Evolutionary conservation across 2,888 invertebrate species (phyloP).

Genomic region (Colletes collaris): DNA sequence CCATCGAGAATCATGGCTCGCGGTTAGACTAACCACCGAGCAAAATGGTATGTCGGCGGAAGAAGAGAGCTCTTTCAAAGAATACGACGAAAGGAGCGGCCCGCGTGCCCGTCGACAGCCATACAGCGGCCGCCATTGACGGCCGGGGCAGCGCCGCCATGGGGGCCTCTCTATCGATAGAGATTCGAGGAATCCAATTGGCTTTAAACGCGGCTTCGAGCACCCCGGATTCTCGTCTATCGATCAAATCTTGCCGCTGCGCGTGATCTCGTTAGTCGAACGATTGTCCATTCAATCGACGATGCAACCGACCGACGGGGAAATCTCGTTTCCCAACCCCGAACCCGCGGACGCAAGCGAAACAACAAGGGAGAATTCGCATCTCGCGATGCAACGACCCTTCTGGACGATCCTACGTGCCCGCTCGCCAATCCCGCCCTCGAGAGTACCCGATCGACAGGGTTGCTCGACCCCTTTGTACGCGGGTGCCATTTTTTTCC

Average conservation of each 20-base stretch:
- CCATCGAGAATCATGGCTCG: conserved; percentile 66
- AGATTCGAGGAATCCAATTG: conserved; percentile 55
- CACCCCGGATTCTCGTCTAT: neutral
- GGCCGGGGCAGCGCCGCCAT: conserved; percentile 29
- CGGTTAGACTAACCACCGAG: conserved; percentile 63
- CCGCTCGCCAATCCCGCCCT: no score
- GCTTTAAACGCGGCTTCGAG: conserved; percentile 31
- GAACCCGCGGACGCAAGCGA: no score
- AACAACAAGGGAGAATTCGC: no score
- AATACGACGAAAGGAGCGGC: conserved; percentile 37
- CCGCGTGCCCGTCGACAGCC: conserved; percentile 11
- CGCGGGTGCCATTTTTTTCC: no score
- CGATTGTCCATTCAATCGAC: conserved; percentile 14
- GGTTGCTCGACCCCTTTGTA: no score
- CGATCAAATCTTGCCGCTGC: conserved; percentile 21
- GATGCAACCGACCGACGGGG: neutral
- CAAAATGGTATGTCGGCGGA: conserved; percentile 50
- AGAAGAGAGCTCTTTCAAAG: conserved; percentile 46
- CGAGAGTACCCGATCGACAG: no score
- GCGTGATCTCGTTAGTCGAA: conserved; percentile 33
- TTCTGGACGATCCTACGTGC: no score
- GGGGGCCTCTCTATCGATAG: conserved; percentile 22
- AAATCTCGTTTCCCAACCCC: neutral
- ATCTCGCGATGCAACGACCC: no score
- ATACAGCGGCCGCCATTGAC: conserved; percentile 59